Evolutionary conservation across 2,888 invertebrate species (phyloP), one percentile per base, ranked within the genome.

Genomic region (Zaprionus bogoriensis): DNA sequence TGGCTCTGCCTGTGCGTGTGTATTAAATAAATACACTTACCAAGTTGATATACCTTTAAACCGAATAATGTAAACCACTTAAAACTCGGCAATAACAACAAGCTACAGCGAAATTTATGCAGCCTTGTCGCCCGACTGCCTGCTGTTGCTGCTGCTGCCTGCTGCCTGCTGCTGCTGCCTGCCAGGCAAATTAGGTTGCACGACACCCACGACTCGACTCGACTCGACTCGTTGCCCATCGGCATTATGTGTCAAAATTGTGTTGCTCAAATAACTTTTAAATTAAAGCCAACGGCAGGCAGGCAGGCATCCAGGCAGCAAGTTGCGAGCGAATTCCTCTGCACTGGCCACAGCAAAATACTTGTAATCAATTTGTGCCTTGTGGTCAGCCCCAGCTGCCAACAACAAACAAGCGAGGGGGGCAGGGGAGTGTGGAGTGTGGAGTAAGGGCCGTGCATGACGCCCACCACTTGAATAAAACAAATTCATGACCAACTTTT

Each of bases 1-100:
- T 17, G 30, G 54, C 58, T 25, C 46, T 44, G 28, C 45, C 57
- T 63, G 58, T 72, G 73, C 64, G 78, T 69, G 76, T 81, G 71
- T 76, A 84, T 81, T 81, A 81, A 81, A 81, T 81, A 81, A 81
- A 84, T 81, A 81, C 80, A 81, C 81, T 81, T 81, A 84, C 84
- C 84, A 74, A 84, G 84, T 81, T 81, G 82, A 81, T 78, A 84
- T 78, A 78, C 82, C 80, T 81, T 81, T 84, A 81, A 81, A 71
- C 81, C 82, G 84, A 84, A 81, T 81, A 81, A 81, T 78, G 84
- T 81, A 81, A 81, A 78, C 84, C 80, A 81, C 80, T 81, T 81
- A 81, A 81, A 81, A 81, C 78, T 67, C 78, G 32, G 71, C 79
- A 79, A 79, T 83, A 82, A 79, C 77, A 82, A 74, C 72, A 73